Conservation (phyloP, 2,113 vertebrate genomes). For the Phylloscopus trochiloides region DNA sequence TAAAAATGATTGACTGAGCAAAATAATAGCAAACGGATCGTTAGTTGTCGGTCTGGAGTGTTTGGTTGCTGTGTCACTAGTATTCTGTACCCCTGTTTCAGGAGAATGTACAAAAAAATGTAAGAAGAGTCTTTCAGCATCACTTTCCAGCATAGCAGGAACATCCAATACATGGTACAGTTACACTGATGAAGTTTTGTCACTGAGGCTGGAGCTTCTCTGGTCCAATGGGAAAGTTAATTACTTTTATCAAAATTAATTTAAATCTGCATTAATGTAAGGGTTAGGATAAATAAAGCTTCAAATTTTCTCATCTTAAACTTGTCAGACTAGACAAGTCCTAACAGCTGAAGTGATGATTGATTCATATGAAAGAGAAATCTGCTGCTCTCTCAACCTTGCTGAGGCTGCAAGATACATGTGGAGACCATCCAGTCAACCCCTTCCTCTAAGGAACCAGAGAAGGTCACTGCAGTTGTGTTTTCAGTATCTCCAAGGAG, state of each 20-base stretch:
- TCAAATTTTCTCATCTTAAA: neutral
- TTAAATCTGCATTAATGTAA: neutral
- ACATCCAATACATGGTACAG: neutral
- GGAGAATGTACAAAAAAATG: neutral
- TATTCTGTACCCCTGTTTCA: neutral
- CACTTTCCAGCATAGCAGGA: neutral
- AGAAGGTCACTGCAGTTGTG: neutral
- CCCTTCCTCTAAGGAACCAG: rapidly evolving
- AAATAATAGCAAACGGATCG: neutral
- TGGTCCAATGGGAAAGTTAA: neutral
- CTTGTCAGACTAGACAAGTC: neutral
- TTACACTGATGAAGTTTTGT: neutral
- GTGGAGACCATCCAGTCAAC: neutral
- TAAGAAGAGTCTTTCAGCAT: neutral
- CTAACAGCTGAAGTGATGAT: neutral
- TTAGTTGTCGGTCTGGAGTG: neutral
- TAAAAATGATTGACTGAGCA: neutral
- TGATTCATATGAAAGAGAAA: neutral
- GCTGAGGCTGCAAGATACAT: neutral
- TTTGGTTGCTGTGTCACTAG: neutral
- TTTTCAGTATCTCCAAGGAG: neutral
- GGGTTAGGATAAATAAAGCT: neutral
- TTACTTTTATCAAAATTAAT: neutral
- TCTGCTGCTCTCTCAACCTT: neutral
- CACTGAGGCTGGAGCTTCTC: neutral